Base-by-base conservation (phyloP, 2,797 vertebrate species). In the Sebastes trivittatus region DNA sequence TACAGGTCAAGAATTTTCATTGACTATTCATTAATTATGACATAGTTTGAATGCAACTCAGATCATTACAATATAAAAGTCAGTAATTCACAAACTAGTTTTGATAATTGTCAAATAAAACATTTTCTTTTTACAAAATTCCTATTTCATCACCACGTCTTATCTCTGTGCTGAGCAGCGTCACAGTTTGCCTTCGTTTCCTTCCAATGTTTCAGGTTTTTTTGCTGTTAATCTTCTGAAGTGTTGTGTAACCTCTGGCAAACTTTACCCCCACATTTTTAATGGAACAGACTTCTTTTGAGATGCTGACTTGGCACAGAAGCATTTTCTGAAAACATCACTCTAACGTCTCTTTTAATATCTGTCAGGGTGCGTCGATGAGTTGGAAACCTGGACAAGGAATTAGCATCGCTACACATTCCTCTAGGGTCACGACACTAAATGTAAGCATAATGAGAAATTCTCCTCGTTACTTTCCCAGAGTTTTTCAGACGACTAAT, bases 221-320 rank as follows among this genome's bases (percentile, higher is more conserved):
- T 56, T 30, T 32, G 27, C 58, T 52, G 25, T 22, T 4, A 7
- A 25, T 66, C 6, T 16, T 62, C 16, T 62, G 30, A 22, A 23
- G n/a, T 27, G 54, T 61, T 81, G 18, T 36, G 3, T 42, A 63
- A 79, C 62, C 7, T 71, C 6, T 68, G 38, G 18, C 49, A 67
- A 75, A 80, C 79, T 63, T 81, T 62, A 10, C 36, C 25, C 23
- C 25, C 42, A 68, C 71, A 18, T 66, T 56, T 88, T 82, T 86
- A 89, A 77, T 82, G 74, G 46, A 55, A 55, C 42, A 18, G 54
- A 75, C 68, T 46, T 59, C 4, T 84, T 82, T 36, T 29, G 32
- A 76, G 66, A 18, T 58, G 72, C 81, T 81, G 82, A 92, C 74
- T 68, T 61, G n/a, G 69, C 83, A 78, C 59, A 30, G 46, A 71